These are phyloP conservation scores for Syrphus vitripennis DNA, from an alignment of 2,888 invertebrate genomes.

Conservation along the genomic window DNA sequence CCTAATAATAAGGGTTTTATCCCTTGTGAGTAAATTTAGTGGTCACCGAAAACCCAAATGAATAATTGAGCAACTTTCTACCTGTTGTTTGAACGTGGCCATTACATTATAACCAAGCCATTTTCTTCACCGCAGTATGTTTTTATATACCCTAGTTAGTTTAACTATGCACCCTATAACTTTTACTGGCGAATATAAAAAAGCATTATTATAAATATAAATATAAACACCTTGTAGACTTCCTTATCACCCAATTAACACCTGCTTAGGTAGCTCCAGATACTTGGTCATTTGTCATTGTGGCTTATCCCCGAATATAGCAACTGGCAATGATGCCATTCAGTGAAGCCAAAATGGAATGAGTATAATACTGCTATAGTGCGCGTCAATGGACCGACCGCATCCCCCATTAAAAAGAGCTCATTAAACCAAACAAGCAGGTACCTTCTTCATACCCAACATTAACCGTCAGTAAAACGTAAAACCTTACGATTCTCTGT, in stretches of 20 bases:
- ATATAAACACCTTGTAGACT: neutral
- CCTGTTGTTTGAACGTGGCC: neutral
- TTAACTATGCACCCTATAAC: neutral
- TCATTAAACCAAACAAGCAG: conserved; percentile 17
- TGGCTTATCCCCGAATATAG: neutral
- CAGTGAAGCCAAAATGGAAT: neutral
- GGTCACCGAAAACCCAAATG: neutral
- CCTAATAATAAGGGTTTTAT: neutral
- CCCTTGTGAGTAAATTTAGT: neutral
- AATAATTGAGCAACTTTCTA: neutral
- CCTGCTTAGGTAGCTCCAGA: neutral
- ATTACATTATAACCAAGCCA: neutral
- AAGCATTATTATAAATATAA: neutral
- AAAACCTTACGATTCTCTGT: neutral
- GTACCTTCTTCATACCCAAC: neutral
- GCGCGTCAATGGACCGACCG: neutral
- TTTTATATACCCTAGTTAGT: neutral
- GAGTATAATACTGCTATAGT: neutral
- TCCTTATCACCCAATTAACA: conserved; percentile 31
- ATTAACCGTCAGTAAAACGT: conserved; percentile 6
- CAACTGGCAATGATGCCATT: neutral
- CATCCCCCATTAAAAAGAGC: neutral
- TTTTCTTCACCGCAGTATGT: neutral
- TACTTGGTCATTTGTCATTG: neutral
- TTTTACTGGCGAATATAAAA: neutral